Evolutionary conservation across 2,113 vertebrate species (phyloP), one percentile per base, ranked within the genome.

Genomic region (Archocentrus centrarchus): DNA sequence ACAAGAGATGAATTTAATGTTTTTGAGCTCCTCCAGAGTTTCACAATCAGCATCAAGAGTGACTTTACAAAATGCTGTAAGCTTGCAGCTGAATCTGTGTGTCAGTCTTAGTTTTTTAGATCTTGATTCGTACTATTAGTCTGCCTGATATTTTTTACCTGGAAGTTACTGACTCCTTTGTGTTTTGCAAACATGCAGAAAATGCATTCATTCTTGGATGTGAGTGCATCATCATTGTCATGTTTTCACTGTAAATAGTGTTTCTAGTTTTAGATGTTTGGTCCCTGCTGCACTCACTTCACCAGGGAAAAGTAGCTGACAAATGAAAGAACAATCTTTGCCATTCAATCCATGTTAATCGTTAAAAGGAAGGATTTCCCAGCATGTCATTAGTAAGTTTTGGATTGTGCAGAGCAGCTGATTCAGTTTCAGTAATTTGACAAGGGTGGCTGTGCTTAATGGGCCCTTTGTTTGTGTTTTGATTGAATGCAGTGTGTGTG

Each of bases 381-480:
- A 32, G 9, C 5, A 20, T 50, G 61, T 37, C 17, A 4, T 1
- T 70, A 30, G 41, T 18, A 50, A 0, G 59, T 41, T 55, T 32
- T 70, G 75, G 77, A 68, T 3, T 5, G 27, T 70, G 47, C 44
- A 5, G 57, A 30, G 76, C 44, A 39, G 1, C 18, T 37, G 66
- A 41, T 27, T 60, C 37, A 3, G 58, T 64, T 89, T 81, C 35
- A 14, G 24, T n/a, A 57, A 9, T 37, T 37, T 70, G 85, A 80
- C 57, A 27, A 63, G 61, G 50, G 55, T 62, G 80, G 89, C 77
- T 82, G 86, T 17, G 53, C 39, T 44, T 63, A 10, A 47, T 63
- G 4, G 75, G 63, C 81, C 80, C 82, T 80, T 66, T 80, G 70
- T 75, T 78, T 78, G 80, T 86, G 79, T 83, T 83, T 84, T 66